phyloP scores from a whole-genome alignment of 2,113 vertebrate genomes.

The Hyperoodon ampullatus region DNA sequence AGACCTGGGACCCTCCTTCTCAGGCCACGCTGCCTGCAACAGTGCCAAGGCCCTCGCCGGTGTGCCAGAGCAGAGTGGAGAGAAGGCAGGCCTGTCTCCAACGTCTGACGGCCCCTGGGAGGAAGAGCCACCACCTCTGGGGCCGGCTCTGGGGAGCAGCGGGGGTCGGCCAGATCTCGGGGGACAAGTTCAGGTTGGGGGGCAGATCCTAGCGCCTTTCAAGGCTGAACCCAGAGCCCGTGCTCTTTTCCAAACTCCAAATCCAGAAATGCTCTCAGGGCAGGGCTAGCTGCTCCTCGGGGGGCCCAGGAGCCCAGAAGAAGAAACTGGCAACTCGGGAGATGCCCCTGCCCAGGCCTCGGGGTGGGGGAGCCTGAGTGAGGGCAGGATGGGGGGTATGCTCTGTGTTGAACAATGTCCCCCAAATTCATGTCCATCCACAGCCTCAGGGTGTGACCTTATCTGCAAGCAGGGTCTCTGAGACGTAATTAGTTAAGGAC shows the following conservation, averaged over 20 bases:
- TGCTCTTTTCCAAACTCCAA: fast-evolving
- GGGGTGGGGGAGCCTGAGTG: too few relatives aligned
- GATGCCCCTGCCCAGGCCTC: fast-evolving
- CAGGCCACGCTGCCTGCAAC: fast-evolving
- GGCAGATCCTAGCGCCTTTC: fast-evolving
- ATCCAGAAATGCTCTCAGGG: not conserved
- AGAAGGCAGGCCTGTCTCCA: not conserved
- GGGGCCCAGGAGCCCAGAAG: not conserved
- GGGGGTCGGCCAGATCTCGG: not conserved
- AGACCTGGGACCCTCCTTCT: too few relatives aligned
- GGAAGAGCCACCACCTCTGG: not conserved
- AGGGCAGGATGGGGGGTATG: fast-evolving
- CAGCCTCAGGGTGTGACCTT: too few relatives aligned
- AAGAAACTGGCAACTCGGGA: fast-evolving
- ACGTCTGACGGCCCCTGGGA: fast-evolving
- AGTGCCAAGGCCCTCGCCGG: fast-evolving
- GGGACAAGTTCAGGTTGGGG: too few relatives aligned
- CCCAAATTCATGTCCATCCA: fast-evolving
- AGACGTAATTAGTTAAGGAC: not conserved
- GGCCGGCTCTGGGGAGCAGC: not conserved
- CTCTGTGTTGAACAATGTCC: too few relatives aligned
- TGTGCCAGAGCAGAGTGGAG: fast-evolving
- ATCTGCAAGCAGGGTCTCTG: not conserved
- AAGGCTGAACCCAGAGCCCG: not conserved
- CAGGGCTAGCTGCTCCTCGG: fast-evolving